Conservation (phyloP, 2,797 vertebrate genomes). For the Perdix hodgsoniae region DNA sequence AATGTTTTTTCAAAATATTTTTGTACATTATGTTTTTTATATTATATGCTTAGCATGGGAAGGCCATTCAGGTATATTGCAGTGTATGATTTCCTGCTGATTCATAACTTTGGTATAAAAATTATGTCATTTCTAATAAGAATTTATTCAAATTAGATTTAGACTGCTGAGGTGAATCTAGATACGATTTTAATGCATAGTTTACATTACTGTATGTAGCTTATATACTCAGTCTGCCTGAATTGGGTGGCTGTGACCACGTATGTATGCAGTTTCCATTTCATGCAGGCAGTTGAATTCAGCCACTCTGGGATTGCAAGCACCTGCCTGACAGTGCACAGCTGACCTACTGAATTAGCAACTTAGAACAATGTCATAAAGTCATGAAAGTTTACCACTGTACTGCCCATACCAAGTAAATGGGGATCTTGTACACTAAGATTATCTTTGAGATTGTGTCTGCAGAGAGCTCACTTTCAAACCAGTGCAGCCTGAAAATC, state of each 20-base stretch:
- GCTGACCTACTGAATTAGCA: background rate
- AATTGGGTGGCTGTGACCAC: background rate
- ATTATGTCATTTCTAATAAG: background rate
- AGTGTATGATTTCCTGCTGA: background rate
- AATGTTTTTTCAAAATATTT: background rate
- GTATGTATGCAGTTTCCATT: background rate
- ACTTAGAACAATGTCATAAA: background rate
- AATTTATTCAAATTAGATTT: background rate
- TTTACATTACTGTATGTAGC: background rate
- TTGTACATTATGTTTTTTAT: background rate
- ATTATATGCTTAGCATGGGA: background rate
- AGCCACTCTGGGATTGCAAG: background rate
- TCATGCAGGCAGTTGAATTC: background rate
- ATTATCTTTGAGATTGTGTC: background rate
- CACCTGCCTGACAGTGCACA: background rate
- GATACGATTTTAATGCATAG: background rate
- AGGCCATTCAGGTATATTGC: background rate
- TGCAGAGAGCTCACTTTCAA: no score
- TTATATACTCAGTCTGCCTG: background rate
- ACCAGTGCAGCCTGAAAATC: no score
- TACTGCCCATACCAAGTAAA: background rate
- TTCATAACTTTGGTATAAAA: background rate
- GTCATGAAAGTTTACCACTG: background rate
- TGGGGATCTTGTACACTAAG: background rate
- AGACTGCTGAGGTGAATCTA: background rate